Percentiles rank a stretch among this genome's conserved stretches.
Evolutionary conservation across 1,140 invertebrate genomes (phyloP).

Genomic region (Liolophura sinensis): DNA sequence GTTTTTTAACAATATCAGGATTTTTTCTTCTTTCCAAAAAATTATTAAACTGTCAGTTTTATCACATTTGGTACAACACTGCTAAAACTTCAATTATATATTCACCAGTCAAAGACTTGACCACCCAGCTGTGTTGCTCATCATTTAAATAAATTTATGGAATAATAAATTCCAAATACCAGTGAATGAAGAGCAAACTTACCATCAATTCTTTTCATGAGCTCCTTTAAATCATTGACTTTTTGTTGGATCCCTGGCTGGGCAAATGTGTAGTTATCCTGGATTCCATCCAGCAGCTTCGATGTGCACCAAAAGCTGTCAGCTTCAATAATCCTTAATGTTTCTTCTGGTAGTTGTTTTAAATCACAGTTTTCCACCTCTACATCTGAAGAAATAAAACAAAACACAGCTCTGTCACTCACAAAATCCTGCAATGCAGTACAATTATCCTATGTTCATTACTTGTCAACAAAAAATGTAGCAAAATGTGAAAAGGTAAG

Average conservation of each 20-base stretch:
- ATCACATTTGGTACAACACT: neutral
- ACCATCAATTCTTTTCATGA: slow-evolving; percentile 95
- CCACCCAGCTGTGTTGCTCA: neutral
- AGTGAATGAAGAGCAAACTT: slow-evolving; percentile 36
- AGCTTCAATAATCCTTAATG: slow-evolving; percentile 88
- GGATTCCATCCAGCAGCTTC: slow-evolving; percentile 97
- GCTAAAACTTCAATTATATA: neutral
- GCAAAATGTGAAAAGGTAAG: neutral
- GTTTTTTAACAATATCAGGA: too few relatives aligned
- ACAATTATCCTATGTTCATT: neutral
- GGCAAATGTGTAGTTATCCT: slow-evolving; percentile 99
- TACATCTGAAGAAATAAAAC: slow-evolving; percentile 62
- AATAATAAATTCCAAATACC: too few relatives aligned
- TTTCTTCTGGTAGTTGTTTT: slow-evolving; percentile 74
- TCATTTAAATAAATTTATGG: neutral
- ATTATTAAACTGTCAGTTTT: neutral
- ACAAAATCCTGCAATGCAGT: slow-evolving; percentile 1
- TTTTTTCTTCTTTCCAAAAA: too few relatives aligned
- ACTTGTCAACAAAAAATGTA: neutral
- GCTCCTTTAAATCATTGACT: slow-evolving; percentile 84
- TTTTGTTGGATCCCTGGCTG: slow-evolving; percentile 99
- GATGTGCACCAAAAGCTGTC: slow-evolving; percentile 99
- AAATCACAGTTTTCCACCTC: slow-evolving; percentile 90
- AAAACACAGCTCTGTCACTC: too few relatives aligned
- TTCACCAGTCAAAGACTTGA: neutral